phyloP scores from a whole-genome alignment of 2,888 invertebrate genomes.

The Lysandra bellargus region DNA sequence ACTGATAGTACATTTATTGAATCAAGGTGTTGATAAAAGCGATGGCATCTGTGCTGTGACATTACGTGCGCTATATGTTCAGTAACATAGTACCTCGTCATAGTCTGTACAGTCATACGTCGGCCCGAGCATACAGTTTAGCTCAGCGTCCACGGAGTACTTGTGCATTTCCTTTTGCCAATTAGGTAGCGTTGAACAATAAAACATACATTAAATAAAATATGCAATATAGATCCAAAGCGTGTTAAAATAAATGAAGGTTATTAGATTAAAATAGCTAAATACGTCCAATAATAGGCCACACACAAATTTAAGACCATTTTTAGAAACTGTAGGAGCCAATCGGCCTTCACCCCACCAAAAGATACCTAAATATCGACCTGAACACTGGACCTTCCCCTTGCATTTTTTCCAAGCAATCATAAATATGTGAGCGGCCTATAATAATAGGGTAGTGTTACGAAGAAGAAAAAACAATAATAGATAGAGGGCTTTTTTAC shows the following conservation, averaged over 20 bases:
- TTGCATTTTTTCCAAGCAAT: no score
- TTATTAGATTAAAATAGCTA: neutral
- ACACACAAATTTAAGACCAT: neutral
- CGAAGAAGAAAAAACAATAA: neutral
- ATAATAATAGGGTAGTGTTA: neutral
- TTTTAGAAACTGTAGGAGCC: no score
- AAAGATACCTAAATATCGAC: no score
- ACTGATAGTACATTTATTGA: neutral
- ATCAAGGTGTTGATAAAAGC: constrained; percentile 34
- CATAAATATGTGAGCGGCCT: neutral
- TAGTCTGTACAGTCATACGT: constrained; percentile 80
- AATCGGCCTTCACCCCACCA: no score
- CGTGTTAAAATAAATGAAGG: constrained; percentile 29
- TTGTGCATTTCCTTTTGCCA: constrained; percentile 88
- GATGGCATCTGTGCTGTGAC: constrained; percentile 16
- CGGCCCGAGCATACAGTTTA: constrained; percentile 86
- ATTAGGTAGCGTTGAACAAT: constrained; percentile 73
- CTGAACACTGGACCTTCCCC: no score
- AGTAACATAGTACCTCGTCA: constrained; percentile 61
- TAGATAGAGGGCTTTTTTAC: neutral
- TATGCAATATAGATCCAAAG: neutral
- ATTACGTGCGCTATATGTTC: constrained; percentile 33
- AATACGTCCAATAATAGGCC: neutral
- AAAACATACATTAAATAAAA: constrained; percentile 26
- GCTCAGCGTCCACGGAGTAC: constrained; percentile 90